Percentiles rank a stretch among this genome's conserved stretches.
Evolutionary conservation across 2,113 vertebrate genomes (phyloP).

Genomic region (Amphilophus citrinellus): DNA sequence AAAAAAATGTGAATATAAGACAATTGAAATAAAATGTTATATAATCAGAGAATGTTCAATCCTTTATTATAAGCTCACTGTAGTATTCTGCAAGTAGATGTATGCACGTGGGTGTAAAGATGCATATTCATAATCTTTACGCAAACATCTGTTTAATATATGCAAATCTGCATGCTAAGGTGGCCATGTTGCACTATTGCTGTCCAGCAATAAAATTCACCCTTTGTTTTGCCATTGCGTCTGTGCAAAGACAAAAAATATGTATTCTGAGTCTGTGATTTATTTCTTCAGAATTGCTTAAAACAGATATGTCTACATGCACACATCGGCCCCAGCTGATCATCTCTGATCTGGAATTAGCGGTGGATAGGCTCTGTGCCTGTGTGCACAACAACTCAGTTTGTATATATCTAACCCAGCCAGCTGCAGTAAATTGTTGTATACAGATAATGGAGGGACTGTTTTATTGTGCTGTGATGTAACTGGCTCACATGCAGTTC

Average conservation of each 20-base stretch:
- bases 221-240: background rate
- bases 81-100: slow-evolving; percentile 19
- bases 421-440: slow-evolving; percentile 38
- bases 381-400: slow-evolving; percentile 21
- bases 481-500: background rate
- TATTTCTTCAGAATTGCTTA: background rate
- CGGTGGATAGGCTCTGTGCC: slow-evolving; percentile 46
- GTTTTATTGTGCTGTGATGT: background rate
- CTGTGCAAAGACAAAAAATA: background rate
- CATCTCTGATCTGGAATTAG: slow-evolving; percentile 53
- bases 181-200: slow-evolving; percentile 13
- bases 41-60: background rate
- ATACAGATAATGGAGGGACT: background rate
- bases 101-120: background rate
- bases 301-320: background rate
- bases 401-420: slow-evolving; percentile 30
- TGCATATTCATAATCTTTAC: slow-evolving; percentile 44
- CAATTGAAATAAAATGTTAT: background rate
- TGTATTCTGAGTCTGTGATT: slow-evolving; percentile 18
- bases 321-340: background rate
- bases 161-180: slow-evolving; percentile 37
- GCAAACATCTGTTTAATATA: slow-evolving; percentile 56
- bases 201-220: background rate
- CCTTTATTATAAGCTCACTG: background rate
- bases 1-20: background rate